Percentiles rank a stretch among this genome's conserved stretches.
Evolutionary conservation across 1,140 invertebrate genomes (phyloP).

Genomic region (Sitodiplosis mosellana): DNA sequence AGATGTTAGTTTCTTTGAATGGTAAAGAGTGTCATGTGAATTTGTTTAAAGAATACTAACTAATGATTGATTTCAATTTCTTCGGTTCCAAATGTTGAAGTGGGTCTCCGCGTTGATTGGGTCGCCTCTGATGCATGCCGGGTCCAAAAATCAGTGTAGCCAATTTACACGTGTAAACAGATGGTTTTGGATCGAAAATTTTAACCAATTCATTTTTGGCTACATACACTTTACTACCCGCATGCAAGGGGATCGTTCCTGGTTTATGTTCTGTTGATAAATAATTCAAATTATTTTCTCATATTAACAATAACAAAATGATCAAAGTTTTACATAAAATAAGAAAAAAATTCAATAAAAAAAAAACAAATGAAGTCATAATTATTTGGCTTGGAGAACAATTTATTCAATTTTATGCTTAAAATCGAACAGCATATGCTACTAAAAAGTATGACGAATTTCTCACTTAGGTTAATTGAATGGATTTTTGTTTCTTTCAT

Average conservation of each 20-base stretch:
- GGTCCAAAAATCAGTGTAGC: slow-evolving; percentile 20
- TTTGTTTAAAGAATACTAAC: slow-evolving; percentile 7
- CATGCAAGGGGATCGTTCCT: slow-evolving; percentile 10
- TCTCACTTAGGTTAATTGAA: too few species aligned
- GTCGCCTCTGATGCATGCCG: slow-evolving; percentile 2
- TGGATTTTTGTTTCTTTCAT: too few species aligned
- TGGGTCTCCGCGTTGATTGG: not conserved
- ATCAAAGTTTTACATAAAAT: too few species aligned
- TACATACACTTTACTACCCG: slow-evolving; percentile 13
- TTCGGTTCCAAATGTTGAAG: slow-evolving; percentile 2
- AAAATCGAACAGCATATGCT: too few species aligned
- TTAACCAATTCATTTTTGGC: not conserved
- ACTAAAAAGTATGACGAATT: too few species aligned
- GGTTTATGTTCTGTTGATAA: not conserved
- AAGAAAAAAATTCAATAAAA: too few species aligned
- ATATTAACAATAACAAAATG: too few species aligned
- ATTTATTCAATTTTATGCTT: too few species aligned
- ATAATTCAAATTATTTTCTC: too few species aligned
- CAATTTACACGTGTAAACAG: slow-evolving; percentile 17
- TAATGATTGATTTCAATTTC: slow-evolving; percentile 16
- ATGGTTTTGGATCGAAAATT: slow-evolving; percentile 8
- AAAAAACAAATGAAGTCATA: too few species aligned
- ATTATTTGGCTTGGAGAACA: too few species aligned
- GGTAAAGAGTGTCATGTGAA: too few species aligned
- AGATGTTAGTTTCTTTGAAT: not conserved